phyloP scores from a whole-genome alignment of 2,888 invertebrate species.

The Caenorhabditis zanzibari region DNA sequence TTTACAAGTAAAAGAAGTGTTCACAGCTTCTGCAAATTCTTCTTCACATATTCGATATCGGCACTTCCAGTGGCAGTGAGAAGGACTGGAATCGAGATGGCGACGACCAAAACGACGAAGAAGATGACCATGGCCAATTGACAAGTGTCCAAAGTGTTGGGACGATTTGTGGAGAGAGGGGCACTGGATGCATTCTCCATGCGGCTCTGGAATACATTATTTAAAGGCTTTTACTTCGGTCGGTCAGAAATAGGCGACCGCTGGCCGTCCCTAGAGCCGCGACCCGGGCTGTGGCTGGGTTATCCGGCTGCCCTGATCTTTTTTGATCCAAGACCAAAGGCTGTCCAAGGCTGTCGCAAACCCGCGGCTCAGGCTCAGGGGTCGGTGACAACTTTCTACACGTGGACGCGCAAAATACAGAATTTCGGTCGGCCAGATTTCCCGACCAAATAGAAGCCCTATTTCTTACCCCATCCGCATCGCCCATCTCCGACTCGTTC shows the following conservation, averaged over 20 bases:
- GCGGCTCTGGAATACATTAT: constrained; percentile 1
- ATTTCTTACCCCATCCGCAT: not conserved
- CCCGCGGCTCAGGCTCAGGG: too few relatives aligned
- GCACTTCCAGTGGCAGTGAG: not conserved
- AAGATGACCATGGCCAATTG: constrained; percentile 1
- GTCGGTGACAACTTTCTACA: too few relatives aligned
- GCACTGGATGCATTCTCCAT: not conserved
- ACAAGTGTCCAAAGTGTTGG: constrained; percentile 1
- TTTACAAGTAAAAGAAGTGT: not conserved
- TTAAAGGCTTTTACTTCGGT: too few relatives aligned
- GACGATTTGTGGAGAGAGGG: not conserved
- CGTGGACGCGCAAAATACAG: too few relatives aligned
- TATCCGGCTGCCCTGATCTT: too few relatives aligned
- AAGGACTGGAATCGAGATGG: constrained; percentile 7
- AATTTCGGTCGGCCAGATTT: not conserved
- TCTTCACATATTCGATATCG: not conserved
- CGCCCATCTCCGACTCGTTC: not conserved
- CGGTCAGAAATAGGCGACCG: too few relatives aligned
- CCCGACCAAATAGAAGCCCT: too few relatives aligned
- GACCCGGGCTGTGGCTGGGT: too few relatives aligned
- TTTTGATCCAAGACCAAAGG: too few relatives aligned
- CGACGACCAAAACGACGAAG: not conserved
- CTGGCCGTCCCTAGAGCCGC: too few relatives aligned
- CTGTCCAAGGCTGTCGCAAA: too few relatives aligned
- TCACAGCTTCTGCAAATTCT: not conserved